Evolutionary conservation across 2,797 vertebrate species (phyloP).

Genomic region (Ficedula albicollis): DNA sequence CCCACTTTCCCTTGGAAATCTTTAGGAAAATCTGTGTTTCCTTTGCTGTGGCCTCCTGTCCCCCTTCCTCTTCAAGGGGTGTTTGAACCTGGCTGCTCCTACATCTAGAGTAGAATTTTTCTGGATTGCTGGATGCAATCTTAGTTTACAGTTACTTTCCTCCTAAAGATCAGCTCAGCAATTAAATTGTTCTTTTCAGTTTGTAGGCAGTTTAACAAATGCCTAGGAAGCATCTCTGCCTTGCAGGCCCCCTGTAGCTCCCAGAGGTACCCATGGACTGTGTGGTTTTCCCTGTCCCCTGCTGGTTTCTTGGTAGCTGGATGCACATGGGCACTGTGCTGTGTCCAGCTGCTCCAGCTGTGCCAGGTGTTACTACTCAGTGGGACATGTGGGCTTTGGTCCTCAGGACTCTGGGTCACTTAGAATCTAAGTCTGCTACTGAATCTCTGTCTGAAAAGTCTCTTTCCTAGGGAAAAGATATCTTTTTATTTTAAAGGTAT

Average conservation of each 20-base stretch:
- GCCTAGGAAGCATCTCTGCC: neutral
- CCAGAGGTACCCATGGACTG: neutral
- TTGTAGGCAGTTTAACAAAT: neutral
- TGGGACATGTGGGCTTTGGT: neutral
- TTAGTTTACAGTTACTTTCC: neutral
- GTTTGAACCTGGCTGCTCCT: neutral
- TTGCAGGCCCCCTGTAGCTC: neutral
- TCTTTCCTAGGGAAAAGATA: neutral
- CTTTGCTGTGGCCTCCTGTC: fast-evolving
- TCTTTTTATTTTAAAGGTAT: neutral
- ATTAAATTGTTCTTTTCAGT: neutral
- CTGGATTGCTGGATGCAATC: neutral
- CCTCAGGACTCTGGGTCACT: neutral
- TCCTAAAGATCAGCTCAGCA: neutral
- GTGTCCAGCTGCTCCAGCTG: neutral
- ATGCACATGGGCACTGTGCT: neutral
- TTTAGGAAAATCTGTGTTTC: neutral
- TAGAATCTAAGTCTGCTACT: neutral
- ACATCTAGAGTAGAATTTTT: neutral
- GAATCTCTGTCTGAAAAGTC: neutral
- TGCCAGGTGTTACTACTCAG: neutral
- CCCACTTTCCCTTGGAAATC: neutral
- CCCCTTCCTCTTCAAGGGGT: neutral
- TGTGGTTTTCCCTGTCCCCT: neutral
- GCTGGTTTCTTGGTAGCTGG: neutral